Evolutionary conservation across 2,113 vertebrate species (phyloP).

Genomic region (Gymnorhina tibicen): DNA sequence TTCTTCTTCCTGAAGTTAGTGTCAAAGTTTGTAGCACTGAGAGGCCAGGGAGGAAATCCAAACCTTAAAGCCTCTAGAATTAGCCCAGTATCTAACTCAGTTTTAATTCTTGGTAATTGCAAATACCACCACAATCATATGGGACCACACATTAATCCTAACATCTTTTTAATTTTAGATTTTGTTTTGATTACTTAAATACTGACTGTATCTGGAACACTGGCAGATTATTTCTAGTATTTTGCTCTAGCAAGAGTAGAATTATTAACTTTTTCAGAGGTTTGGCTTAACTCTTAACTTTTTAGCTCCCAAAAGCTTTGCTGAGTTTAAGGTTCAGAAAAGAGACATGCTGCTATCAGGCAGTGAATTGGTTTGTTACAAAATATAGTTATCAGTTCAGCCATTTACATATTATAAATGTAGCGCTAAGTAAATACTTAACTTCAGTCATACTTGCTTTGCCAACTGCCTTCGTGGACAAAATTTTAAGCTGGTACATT

Average conservation of each 20-base stretch:
- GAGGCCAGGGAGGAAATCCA: not conserved
- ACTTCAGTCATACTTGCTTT: not conserved
- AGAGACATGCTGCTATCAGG: not conserved
- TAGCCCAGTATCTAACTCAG: not conserved
- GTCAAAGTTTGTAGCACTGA: not conserved
- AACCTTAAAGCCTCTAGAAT: not conserved
- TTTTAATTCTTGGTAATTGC: not conserved
- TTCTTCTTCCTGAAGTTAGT: not conserved
- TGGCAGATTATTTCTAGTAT: rapidly evolving
- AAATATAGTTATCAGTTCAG: not conserved
- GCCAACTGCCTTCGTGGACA: not conserved
- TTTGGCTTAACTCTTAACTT: not conserved
- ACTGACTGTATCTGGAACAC: not conserved
- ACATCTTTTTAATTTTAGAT: not conserved
- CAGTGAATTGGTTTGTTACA: not conserved
- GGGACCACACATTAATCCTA: not conserved
- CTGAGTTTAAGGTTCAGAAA: not conserved
- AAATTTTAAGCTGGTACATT: not conserved
- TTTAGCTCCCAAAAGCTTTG: not conserved
- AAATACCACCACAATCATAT: not conserved
- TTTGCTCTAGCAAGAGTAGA: not conserved
- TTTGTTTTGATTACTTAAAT: not conserved
- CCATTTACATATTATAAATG: not conserved
- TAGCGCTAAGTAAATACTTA: not conserved
- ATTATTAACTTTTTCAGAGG: not conserved